phyloP scores from a whole-genome alignment of 2,113 vertebrate species.

The Monarcha castaneiventris region DNA sequence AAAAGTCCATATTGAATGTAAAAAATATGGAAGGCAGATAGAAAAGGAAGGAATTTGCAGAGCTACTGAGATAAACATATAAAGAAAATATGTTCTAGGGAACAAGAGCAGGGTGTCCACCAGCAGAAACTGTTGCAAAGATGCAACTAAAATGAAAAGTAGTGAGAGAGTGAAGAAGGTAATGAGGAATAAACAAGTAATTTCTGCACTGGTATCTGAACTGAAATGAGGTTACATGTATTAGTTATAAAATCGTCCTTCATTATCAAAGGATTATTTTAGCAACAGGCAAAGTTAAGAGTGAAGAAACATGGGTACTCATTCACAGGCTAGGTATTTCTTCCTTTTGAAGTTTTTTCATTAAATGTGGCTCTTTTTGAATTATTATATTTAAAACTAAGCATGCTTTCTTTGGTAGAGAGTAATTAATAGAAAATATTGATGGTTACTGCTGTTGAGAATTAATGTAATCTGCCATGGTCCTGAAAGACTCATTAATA shows the following conservation, averaged over 20 bases:
- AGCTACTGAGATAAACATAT: neutral
- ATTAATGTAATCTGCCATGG: neutral
- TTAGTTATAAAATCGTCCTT: neutral
- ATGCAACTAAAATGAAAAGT: neutral
- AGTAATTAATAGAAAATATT: neutral
- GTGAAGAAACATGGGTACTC: neutral
- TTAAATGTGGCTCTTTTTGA: neutral
- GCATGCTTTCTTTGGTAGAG: neutral
- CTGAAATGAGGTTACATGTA: neutral
- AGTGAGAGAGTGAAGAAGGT: neutral
- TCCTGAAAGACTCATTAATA: neutral
- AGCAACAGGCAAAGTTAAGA: neutral
- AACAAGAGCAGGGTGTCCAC: neutral
- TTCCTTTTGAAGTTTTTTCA: neutral
- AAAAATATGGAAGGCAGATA: neutral
- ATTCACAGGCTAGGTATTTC: neutral
- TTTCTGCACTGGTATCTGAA: neutral
- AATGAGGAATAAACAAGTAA: neutral
- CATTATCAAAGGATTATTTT: neutral
- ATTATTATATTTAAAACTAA: neutral
- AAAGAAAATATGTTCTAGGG: neutral
- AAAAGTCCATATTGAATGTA: neutral
- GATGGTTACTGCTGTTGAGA: neutral
- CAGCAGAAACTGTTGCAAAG: neutral
- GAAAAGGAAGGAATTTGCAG: neutral